Evolutionary conservation across 1,140 invertebrate species (phyloP).

Genomic region (Drosophila truncata): DNA sequence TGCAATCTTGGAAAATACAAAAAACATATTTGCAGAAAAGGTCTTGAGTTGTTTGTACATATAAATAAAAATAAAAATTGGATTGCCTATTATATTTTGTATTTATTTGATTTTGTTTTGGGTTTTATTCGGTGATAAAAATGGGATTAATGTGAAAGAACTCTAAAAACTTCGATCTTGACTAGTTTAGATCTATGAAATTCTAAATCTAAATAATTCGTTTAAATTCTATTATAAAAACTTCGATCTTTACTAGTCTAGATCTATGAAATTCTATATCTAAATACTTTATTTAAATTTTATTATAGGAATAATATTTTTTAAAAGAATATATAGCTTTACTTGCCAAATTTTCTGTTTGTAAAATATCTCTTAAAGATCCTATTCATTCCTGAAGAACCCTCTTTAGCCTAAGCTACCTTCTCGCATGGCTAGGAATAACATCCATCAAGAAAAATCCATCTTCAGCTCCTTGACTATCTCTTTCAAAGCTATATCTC

Average conservation of each 20-base stretch:
- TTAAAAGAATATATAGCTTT: too few relatives aligned
- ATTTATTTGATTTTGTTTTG: conserved; percentile 1
- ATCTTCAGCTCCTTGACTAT: conserved; percentile 9
- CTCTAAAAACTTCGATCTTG: neutral
- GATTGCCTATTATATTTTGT: neutral
- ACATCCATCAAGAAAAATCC: conserved; percentile 10
- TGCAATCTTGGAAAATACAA: neutral
- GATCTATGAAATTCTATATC: too few relatives aligned
- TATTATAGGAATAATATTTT: neutral
- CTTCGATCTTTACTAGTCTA: too few relatives aligned
- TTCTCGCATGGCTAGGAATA: neutral
- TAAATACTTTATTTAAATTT: too few relatives aligned
- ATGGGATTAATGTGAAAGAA: neutral
- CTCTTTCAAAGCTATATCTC: neutral
- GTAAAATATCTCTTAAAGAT: neutral
- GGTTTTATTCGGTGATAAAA: neutral
- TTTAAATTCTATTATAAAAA: neutral
- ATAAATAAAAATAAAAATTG: conserved; percentile 7
- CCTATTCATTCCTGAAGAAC: neutral
- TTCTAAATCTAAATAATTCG: neutral
- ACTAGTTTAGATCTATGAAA: neutral
- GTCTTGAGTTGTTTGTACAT: conserved; percentile 11
- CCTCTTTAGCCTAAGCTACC: too few relatives aligned
- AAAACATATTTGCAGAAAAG: neutral
- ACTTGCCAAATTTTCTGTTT: too few relatives aligned